Conservation (phyloP, 2,797 vertebrate genomes). For the Micrastur ruficollis region DNA sequence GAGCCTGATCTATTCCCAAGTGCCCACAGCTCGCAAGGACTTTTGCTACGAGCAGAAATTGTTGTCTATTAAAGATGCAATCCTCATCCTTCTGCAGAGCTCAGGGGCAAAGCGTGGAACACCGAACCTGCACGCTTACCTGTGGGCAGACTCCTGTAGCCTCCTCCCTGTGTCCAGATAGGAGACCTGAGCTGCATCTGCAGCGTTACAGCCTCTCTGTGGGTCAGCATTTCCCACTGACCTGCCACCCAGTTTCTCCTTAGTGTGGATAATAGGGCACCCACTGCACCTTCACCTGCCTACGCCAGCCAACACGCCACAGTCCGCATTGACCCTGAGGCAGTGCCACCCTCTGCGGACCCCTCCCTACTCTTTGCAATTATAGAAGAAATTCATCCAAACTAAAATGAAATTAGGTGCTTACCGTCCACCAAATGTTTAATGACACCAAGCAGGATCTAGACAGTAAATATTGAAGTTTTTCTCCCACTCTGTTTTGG, state of each 20-base stretch:
- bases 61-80: not conserved
- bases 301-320: not conserved
- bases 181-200: not conserved
- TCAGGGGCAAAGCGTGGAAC: not conserved
- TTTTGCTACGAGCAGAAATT: not conserved
- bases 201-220: not conserved
- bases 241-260: not conserved
- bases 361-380: not conserved
- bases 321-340: not conserved
- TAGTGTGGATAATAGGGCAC: not conserved
- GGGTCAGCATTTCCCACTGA: not conserved
- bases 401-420: not conserved
- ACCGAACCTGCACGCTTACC: not conserved
- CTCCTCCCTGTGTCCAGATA: not conserved
- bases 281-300: not conserved
- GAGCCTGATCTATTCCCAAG: not conserved
- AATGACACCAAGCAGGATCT: not conserved
- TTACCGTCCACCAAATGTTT: not conserved
- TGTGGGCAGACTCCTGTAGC: not conserved
- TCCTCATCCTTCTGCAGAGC: not conserved
- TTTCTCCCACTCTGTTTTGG: not conserved
- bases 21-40: not conserved
- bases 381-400: not conserved
- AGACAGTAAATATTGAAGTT: not conserved
- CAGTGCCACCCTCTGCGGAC: not conserved